Conservation (phyloP, 2,113 vertebrate genomes). For the Ceuthmochares aereus region DNA sequence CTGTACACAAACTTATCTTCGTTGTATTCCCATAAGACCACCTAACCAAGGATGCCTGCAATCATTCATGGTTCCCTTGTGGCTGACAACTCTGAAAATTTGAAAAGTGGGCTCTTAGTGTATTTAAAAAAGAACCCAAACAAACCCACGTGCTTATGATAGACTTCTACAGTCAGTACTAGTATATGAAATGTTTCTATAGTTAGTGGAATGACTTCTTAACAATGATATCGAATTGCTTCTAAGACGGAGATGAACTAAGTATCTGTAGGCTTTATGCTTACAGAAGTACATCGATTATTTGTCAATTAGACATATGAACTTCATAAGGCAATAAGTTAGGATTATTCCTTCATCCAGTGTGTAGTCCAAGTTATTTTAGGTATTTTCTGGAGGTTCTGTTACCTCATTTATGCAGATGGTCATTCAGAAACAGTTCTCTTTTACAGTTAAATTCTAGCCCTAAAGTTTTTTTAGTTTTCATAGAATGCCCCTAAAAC, state of each 20-base stretch:
- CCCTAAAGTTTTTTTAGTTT: neutral
- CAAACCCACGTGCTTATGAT: neutral
- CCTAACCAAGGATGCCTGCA: neutral
- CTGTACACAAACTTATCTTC: neutral
- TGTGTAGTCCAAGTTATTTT: accelerated
- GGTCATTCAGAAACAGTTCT: neutral
- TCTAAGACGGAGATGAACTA: neutral
- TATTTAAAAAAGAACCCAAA: neutral
- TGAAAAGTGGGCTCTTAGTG: neutral
- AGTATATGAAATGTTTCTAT: neutral
- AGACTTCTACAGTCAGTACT: neutral
- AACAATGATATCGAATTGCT: neutral
- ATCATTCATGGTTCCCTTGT: neutral
- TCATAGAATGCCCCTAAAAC: neutral
- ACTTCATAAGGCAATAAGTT: neutral
- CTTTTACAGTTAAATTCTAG: neutral
- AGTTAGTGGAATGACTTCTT: neutral
- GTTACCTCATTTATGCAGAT: neutral
- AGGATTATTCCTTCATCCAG: neutral
- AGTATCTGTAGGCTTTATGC: neutral
- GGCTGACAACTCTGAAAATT: neutral
- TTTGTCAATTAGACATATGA: neutral
- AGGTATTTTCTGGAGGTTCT: neutral
- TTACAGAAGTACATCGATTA: neutral
- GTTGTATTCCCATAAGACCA: neutral